Conservation (phyloP, 2,113 vertebrate species). For the Sylvia atricapilla region DNA sequence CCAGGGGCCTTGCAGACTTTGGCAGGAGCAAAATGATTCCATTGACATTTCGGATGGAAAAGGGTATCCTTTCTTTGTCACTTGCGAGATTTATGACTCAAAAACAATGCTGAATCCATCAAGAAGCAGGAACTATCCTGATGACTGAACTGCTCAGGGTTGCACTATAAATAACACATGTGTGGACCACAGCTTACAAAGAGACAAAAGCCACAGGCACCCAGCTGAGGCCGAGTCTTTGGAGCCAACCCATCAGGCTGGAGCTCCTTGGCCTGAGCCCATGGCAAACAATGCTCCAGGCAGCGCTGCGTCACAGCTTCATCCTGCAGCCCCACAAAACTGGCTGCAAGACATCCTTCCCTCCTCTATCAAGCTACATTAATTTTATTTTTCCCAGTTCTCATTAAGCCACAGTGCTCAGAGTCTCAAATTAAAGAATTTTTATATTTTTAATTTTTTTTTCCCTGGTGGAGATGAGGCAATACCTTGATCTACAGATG, state of each 20-base stretch:
- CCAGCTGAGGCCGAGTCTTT: not conserved
- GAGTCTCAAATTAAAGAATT: not conserved
- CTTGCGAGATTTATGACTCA: not conserved
- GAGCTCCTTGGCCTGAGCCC: not conserved
- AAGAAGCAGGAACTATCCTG: not conserved
- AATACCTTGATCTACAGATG: not conserved
- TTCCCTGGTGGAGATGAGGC: not conserved
- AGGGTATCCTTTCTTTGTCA: conserved; percentile 4
- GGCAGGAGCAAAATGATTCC: not conserved
- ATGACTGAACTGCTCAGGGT: not conserved
- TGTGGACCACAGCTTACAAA: not conserved
- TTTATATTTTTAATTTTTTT: not conserved
- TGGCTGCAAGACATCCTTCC: not conserved
- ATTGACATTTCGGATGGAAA: not conserved
- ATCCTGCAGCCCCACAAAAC: not conserved
- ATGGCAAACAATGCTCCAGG: not conserved
- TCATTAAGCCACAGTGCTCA: not conserved
- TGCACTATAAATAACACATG: conserved; percentile 23
- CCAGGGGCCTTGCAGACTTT: not conserved
- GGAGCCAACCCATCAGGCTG: not conserved
- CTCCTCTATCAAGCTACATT: not conserved
- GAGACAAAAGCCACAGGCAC: conserved; percentile 1
- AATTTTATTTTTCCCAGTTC: not conserved
- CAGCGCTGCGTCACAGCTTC: not conserved
- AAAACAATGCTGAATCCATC: conserved; percentile 2